Percentiles rank a stretch among this genome's conserved stretches.
Conservation (phyloP, 2,797 vertebrate genomes). For the Smutsia gigantea region DNA sequence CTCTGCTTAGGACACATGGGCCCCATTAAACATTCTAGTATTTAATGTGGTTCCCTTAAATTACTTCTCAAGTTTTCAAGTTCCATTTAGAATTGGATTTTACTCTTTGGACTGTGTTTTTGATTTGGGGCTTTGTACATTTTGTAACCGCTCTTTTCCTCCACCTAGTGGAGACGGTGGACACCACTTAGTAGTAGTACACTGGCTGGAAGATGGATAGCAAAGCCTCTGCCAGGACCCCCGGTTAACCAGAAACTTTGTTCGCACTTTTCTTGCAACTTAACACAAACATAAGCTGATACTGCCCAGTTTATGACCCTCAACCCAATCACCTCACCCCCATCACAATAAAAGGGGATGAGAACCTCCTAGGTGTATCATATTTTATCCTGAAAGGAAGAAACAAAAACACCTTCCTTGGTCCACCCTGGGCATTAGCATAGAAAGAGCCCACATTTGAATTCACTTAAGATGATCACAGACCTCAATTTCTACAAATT, state of each 20-base stretch:
- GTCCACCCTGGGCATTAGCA: not conserved
- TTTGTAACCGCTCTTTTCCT: slow-evolving; percentile 82
- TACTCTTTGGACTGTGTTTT: slow-evolving; percentile 86
- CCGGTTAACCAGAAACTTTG: fast-evolving
- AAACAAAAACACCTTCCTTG: not conserved
- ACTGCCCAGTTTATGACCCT: not conserved
- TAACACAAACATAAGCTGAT: not conserved
- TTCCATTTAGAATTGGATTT: slow-evolving; percentile 88
- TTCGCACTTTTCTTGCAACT: not conserved
- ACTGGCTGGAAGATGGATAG: fast-evolving
- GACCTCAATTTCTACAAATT: not conserved
- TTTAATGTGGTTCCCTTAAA: slow-evolving; percentile 92
- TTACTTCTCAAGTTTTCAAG: slow-evolving; percentile 91
- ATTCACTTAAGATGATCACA: not conserved
- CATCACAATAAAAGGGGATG: not conserved
- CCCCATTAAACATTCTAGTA: slow-evolving; percentile 90
- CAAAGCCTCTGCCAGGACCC: not conserved
- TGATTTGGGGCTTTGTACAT: slow-evolving; percentile 83
- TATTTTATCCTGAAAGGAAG: not conserved
- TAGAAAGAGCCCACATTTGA: not conserved
- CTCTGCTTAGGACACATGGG: slow-evolving; percentile 90
- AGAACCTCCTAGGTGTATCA: not conserved
- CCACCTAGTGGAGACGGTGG: slow-evolving; percentile 84
- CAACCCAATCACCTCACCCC: not conserved
- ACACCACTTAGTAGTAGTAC: not conserved